phyloP scores from a whole-genome alignment of 2,888 invertebrate species.

The Lapara coniferarum region DNA sequence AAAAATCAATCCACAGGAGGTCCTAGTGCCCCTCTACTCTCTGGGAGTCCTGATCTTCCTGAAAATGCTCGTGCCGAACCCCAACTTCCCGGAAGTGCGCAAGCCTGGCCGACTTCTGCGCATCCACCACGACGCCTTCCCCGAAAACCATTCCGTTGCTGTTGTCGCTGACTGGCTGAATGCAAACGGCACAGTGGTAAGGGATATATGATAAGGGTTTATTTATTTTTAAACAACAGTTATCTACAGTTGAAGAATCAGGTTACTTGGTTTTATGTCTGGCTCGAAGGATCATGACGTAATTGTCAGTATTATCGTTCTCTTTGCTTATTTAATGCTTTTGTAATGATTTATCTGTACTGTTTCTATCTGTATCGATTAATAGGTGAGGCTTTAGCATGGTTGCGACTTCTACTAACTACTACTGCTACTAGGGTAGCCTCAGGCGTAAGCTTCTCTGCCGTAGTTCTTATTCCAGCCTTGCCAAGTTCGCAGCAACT shows the following conservation, averaged over 20 bases:
- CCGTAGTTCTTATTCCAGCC: neutral
- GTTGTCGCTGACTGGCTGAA: slow-evolving; percentile 85
- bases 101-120: slow-evolving; percentile 85
- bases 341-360: no score
- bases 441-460: neutral
- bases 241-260: neutral
- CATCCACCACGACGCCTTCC: slow-evolving; percentile 80
- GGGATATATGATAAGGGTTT: slow-evolving; percentile 19
- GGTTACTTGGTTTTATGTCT: slow-evolving; percentile 9
- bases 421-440: neutral
- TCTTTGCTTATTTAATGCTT: no score
- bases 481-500: no score
- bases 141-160: slow-evolving; percentile 85
- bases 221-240: neutral
- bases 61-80: slow-evolving; percentile 89
- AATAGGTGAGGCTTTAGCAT: neutral
- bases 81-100: slow-evolving; percentile 88
- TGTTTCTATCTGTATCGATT: neutral
- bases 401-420: neutral
- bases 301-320: neutral
- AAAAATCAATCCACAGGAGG: slow-evolving; percentile 84
- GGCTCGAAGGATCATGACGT: slow-evolving; percentile 1
- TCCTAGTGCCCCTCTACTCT: slow-evolving; percentile 90
- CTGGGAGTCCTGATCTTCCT: slow-evolving; percentile 89
- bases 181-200: slow-evolving; percentile 76